These are phyloP conservation scores for Eurois occulta DNA, from an alignment of 2,888 invertebrate genomes.

Conservation along the genomic window DNA sequence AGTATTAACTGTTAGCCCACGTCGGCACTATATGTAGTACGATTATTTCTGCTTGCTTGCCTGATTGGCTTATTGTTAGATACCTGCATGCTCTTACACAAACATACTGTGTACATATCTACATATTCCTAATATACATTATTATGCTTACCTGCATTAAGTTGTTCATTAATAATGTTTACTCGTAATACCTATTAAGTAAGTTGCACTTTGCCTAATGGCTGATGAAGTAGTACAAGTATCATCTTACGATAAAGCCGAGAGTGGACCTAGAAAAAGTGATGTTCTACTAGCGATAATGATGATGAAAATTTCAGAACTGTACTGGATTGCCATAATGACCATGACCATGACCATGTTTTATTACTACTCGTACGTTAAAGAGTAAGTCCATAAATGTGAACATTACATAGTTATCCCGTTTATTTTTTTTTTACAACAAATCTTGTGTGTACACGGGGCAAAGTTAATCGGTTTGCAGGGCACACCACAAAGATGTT, in stretches of 20 bases:
- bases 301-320: neutral
- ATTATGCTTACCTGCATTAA: too few species aligned
- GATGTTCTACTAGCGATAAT: neutral
- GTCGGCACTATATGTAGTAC: neutral
- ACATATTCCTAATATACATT: neutral
- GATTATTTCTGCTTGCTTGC: neutral
- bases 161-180: neutral
- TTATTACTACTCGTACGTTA: neutral
- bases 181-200: neutral
- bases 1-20: constrained; percentile 10
- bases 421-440: too few species aligned
- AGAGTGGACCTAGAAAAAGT: neutral
- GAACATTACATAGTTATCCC: too few species aligned
- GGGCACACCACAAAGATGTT: too few species aligned
- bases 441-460: too few species aligned
- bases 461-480: too few species aligned
- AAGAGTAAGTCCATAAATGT: neutral
- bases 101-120: neutral
- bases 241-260: neutral
- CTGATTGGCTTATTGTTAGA: neutral
- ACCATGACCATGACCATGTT: too few species aligned
- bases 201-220: neutral
- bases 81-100: neutral
- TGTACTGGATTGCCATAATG: neutral
- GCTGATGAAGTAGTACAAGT: neutral